Evolutionary conservation across 1,140 invertebrate species (phyloP).

Genomic region (Nephila pilipes): DNA sequence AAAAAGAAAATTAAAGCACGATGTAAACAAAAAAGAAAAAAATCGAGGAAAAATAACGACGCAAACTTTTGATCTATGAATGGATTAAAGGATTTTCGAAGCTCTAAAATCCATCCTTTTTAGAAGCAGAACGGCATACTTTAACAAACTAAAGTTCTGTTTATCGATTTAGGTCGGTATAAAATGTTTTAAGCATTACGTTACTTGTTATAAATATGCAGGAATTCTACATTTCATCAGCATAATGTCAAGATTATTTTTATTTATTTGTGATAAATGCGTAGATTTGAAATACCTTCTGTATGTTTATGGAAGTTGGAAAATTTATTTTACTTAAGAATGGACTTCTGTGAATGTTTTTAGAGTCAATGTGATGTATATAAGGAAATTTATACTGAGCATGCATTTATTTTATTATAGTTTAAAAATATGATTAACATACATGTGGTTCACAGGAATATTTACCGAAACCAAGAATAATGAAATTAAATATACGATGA

Average conservation of each 20-base stretch:
- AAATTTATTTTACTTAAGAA: not conserved
- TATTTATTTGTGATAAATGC: not conserved
- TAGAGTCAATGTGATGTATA: too few relatives aligned
- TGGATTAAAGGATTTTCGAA: not conserved
- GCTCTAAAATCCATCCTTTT: not conserved
- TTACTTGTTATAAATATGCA: not conserved
- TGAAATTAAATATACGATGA: too few relatives aligned
- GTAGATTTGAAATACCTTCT: not conserved
- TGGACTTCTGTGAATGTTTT: not conserved
- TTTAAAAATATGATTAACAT: too few relatives aligned
- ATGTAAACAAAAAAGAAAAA: not conserved
- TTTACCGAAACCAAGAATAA: too few relatives aligned
- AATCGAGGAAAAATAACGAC: not conserved
- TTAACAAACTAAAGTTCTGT: not conserved
- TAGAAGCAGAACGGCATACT: not conserved
- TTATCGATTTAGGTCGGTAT: not conserved
- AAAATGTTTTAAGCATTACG: not conserved
- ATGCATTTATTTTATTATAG: too few relatives aligned
- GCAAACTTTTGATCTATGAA: not conserved
- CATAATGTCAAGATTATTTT: not conserved
- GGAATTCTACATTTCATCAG: not conserved
- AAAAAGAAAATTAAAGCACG: not conserved
- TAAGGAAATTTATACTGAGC: too few relatives aligned
- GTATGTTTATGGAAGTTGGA: not conserved
- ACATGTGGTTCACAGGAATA: too few relatives aligned